Evolutionary conservation across 2,797 vertebrate genomes (phyloP), one percentile per base, ranked within the genome.

Genomic region (Ibycter americanus): DNA sequence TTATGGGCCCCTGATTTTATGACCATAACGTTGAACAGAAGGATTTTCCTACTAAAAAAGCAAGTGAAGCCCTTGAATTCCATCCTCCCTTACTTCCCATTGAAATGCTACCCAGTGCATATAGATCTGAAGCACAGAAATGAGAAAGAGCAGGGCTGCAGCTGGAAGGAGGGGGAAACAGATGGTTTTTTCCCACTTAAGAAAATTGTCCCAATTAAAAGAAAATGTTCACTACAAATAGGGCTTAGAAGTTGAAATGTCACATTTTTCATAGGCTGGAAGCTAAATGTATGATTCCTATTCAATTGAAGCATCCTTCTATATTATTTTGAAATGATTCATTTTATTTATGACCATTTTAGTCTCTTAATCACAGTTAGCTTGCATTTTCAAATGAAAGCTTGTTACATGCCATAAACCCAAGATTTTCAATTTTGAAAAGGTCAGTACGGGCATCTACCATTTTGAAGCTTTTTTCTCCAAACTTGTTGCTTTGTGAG

Each of bases 191-290:
- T 63, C 65, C 70, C 86, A 90, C 83, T 96, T 93, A 90, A 59
- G 77, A 96, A 96, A 95, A 96, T 95, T 93, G 76, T 87, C 83
- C 81, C 77, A 89, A 90, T 96, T 94, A 94, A 93, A 94, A 87
- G 78, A 89, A 95, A 84, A 72, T 93, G 87, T 89, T 93, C 86
- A 84, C 66, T 51, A 92, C 84, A 96, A 96, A 92, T 92, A 84
- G n/a, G 71, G 34, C 31, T 90, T 84, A 90, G 89, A 93, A 96
- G 80, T 92, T 90, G 63, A 96, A 96, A 96, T 90, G 95, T 93
- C 92, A 93, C 51, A 68, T 80, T 92, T 96, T 84, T 93, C 81
- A 73, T 44, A 55, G 59, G 32, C 22, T 61, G 66, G 70, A 85
- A 92, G 66, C 92, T 92, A 90, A 97, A 93, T 90, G 72, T 21